Percentiles rank a stretch among this genome's conserved stretches.
Evolutionary conservation across 2,888 invertebrate species (phyloP).

Genomic region (Stegophylla sp.): DNA sequence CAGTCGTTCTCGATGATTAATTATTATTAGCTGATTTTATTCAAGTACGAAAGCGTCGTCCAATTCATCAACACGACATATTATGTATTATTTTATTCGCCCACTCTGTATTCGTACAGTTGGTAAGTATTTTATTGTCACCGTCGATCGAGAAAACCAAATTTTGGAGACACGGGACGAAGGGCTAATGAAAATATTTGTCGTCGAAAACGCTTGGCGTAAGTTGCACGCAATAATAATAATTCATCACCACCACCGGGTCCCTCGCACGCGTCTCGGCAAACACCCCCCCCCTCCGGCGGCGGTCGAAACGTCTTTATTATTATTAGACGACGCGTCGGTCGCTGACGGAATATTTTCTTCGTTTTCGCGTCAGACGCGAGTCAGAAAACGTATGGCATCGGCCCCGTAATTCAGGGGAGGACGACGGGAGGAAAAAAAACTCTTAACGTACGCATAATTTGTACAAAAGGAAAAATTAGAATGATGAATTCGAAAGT

Average conservation of each 20-base stretch:
- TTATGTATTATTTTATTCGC: too few species aligned
- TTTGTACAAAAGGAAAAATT: too few species aligned
- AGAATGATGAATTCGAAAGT: too few species aligned
- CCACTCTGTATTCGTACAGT: too few species aligned
- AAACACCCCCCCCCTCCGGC: not conserved
- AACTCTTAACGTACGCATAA: too few species aligned
- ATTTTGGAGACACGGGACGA: not conserved
- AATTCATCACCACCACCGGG: not conserved
- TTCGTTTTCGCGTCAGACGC: too few species aligned
- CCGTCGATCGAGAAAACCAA: too few species aligned
- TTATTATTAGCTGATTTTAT: conserved; percentile 52
- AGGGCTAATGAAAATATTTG: conserved; percentile 1
- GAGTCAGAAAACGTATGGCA: too few species aligned
- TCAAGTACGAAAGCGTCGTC: not conserved
- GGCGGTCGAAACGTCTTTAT: not conserved
- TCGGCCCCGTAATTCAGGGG: too few species aligned
- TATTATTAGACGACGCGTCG: not conserved
- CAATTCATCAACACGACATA: conserved; percentile 42
- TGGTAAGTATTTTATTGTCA: too few species aligned
- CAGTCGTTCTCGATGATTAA: conserved; percentile 26
- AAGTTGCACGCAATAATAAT: not conserved
- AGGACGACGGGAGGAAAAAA: too few species aligned
- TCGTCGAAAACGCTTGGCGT: not conserved
- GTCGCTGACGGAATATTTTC: not conserved
- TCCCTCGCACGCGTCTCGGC: not conserved